Evolutionary conservation across 2,888 invertebrate species (phyloP).

Genomic region (Caenorhabditis macrosperma): DNA sequence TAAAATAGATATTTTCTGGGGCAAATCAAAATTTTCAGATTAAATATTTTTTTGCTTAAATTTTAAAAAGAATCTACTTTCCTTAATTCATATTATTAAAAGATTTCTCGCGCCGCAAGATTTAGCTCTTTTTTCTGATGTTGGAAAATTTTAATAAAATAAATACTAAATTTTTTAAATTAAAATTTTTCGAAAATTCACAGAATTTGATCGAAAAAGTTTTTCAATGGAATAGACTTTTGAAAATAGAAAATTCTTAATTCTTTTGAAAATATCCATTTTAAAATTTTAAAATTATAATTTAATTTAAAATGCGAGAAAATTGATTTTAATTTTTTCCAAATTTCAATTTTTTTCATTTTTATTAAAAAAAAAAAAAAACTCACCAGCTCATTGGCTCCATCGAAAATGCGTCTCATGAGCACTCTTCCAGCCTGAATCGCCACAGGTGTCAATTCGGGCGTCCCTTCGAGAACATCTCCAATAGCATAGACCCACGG

Average conservation of each 20-base stretch:
- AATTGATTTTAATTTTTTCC: neutral
- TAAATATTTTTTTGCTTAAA: neutral
- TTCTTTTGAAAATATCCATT: too few species aligned
- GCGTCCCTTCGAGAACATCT: constrained; percentile 86
- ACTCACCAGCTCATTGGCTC: constrained; percentile 69
- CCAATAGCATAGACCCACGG: constrained; percentile 94
- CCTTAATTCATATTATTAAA: too few species aligned
- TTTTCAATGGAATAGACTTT: too few species aligned
- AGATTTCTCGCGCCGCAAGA: too few species aligned
- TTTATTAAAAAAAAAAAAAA: neutral
- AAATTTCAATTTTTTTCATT: neutral
- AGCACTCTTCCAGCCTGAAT: constrained; percentile 92
- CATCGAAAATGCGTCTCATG: constrained; percentile 84
- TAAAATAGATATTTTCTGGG: too few species aligned
- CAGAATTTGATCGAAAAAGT: too few species aligned
- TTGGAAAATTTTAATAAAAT: neutral
- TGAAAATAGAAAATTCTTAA: too few species aligned
- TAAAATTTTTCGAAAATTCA: neutral
- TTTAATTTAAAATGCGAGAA: too few species aligned
- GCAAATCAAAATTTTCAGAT: too few species aligned
- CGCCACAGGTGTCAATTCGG: constrained; percentile 95
- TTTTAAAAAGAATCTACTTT: neutral
- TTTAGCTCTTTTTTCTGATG: too few species aligned
- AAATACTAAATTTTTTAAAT: neutral
- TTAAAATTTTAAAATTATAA: too few species aligned